Percentiles rank a stretch among this genome's conserved stretches.
Conservation (phyloP, 2,888 invertebrate species). For the Myathropa florea region DNA sequence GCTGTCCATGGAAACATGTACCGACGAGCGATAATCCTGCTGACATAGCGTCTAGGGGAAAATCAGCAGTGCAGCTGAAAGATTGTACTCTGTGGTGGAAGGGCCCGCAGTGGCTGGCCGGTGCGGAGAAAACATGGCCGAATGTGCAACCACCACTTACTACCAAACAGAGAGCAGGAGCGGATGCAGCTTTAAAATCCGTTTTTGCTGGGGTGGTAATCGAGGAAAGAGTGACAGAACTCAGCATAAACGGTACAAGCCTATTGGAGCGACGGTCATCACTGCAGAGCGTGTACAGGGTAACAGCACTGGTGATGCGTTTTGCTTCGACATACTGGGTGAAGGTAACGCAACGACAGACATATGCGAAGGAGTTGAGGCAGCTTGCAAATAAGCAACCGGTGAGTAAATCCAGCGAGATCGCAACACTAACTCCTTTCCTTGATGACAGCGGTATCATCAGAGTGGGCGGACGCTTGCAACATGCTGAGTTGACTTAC, state of each 20-base stretch:
- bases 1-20: constrained; percentile 3
- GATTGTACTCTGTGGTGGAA: not conserved
- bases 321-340: not conserved
- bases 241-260: not conserved
- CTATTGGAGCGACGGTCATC: not conserved
- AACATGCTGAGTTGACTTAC: constrained; percentile 3
- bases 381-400: not conserved
- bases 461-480: constrained; percentile 7
- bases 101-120: not conserved
- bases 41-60: constrained; percentile 4
- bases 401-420: not conserved
- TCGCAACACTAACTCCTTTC: not conserved
- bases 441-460: not conserved
- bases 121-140: not conserved
- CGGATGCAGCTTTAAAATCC: not conserved
- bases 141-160: not conserved
- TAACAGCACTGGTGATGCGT: not conserved
- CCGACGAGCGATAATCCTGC: constrained; percentile 12
- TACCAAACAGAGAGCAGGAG: constrained; percentile 11
- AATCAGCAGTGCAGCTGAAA: constrained; percentile 6
- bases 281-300: constrained; percentile 6
- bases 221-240: not conserved
- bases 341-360: not conserved
- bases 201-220: not conserved
- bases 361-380: not conserved